Base-by-base conservation (phyloP, 2,113 vertebrate species). In the Rhizomys pruinosus region DNA sequence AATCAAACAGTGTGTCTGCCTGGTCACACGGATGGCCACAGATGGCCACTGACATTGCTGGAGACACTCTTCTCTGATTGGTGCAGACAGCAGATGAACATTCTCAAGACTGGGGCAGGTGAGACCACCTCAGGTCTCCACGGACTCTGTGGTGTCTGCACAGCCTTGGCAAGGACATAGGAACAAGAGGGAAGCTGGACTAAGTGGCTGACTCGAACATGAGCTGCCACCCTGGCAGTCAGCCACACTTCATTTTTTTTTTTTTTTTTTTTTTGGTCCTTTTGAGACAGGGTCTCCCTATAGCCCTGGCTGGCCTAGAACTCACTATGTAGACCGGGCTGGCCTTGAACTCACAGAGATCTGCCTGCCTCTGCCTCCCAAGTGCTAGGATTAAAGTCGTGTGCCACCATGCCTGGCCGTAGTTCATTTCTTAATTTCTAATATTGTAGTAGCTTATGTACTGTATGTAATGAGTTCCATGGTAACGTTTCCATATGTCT, bases 61-160 rank as follows among this genome's bases (percentile, higher is more conserved):
- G 34, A 39, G 42, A 42, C 5, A 8, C 47, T 8, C 27, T 68
- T 25, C 22, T 93, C 39, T 17, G 27, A 37, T 27, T 29, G 77
- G 47, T 12, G 17, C 44, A 11, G n/a, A 20, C 15, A 9, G 52
- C 59, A 23, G 29, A 0, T 29, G 32, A 73, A 44, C 37, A 16
- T 3, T 68, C 39, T n/a, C 39, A 23, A 84, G 20, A 52, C 39
- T 0, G 27, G 47, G 2, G 8, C 20, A 32, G 74, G 69, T 3
- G 4, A 59, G 39, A 27, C 37, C 47, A 2, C 29, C 13, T 7
- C 13, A 29, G 6, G 44, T 68, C 3, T 10, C 25, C 37, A 5
- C 8, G 42, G 34, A 5, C 0, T 12, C 12, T 0, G 7, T 5
- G 64, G 25, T 20, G 10, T 12, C 13, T 2, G 2, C 6, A 27